Conservation (phyloP, 2,113 vertebrate species). For the Peromyscus leucopus region DNA sequence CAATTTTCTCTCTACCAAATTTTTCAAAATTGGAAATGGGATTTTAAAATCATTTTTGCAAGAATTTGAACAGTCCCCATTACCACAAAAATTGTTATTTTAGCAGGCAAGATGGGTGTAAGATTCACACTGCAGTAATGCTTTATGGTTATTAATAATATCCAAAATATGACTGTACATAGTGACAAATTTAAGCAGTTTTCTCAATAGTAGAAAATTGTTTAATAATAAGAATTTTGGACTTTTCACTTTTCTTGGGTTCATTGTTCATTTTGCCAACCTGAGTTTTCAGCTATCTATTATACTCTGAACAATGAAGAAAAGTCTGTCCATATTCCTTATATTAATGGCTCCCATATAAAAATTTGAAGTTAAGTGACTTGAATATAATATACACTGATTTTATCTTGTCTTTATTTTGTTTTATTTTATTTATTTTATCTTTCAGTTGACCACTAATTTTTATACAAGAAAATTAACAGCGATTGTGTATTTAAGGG, state of each 20-base stretch:
- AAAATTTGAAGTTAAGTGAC: constrained; percentile 2
- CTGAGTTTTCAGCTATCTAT: neutral
- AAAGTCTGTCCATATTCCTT: neutral
- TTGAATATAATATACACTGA: neutral
- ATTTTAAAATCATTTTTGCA: constrained; percentile 43
- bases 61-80: neutral
- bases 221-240: constrained; percentile 48
- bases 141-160: neutral
- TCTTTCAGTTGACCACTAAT: neutral
- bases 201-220: neutral
- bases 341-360: neutral
- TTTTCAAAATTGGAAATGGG: neutral
- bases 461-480: neutral
- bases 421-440: neutral
- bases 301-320: neutral
- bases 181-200: constrained; percentile 27
- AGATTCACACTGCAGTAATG: neutral
- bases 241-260: neutral
- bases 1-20: neutral
- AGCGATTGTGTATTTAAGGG: neutral
- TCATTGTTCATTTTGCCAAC: neutral
- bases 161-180: neutral
- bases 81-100: constrained; percentile 39
- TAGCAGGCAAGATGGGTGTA: neutral
- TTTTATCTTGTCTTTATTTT: neutral